phyloP scores from a whole-genome alignment of 2,888 invertebrate genomes.

The Dryomyza anilis region DNA sequence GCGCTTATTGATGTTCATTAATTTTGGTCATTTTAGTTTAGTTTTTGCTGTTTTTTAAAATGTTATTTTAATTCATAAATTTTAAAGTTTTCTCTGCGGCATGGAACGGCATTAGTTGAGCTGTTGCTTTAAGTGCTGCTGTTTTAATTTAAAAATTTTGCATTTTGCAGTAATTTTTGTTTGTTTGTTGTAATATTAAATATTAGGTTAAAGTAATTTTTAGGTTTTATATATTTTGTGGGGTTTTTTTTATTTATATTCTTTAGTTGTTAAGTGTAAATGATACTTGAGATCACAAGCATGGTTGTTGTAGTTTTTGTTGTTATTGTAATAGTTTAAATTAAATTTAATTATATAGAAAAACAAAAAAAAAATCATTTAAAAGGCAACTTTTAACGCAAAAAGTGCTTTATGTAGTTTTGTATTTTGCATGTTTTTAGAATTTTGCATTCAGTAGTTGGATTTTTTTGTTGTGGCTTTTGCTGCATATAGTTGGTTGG shows the following conservation, averaged over 20 bases:
- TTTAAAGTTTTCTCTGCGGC: slow-evolving; percentile 9
- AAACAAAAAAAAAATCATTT: too few species aligned
- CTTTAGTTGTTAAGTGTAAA: slow-evolving; percentile 20
- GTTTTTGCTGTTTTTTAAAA: background rate
- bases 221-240: slow-evolving; percentile 1
- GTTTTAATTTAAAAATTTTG: background rate
- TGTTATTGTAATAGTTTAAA: slow-evolving; percentile 30
- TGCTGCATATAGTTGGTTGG: slow-evolving; percentile 25
- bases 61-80: background rate
- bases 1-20: background rate
- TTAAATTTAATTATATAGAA: slow-evolving; percentile 26
- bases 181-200: too few species aligned
- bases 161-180: background rate
- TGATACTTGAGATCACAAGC: slow-evolving; percentile 58
- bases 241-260: slow-evolving; percentile 8
- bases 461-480: slow-evolving; percentile 29
- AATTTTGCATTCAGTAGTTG: slow-evolving; percentile 26
- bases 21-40: slow-evolving; percentile 2
- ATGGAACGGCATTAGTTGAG: slow-evolving; percentile 11
- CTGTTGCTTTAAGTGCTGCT: background rate
- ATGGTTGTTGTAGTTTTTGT: slow-evolving; percentile 38
- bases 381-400: too few species aligned
- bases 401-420: slow-evolving; percentile 33
- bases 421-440: slow-evolving; percentile 21
- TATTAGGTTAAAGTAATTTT: slow-evolving; percentile 12